Percentiles rank a stretch among this genome's conserved stretches.
Evolutionary conservation across 2,797 vertebrate species (phyloP).

Genomic region (Sarcoramphus papa): DNA sequence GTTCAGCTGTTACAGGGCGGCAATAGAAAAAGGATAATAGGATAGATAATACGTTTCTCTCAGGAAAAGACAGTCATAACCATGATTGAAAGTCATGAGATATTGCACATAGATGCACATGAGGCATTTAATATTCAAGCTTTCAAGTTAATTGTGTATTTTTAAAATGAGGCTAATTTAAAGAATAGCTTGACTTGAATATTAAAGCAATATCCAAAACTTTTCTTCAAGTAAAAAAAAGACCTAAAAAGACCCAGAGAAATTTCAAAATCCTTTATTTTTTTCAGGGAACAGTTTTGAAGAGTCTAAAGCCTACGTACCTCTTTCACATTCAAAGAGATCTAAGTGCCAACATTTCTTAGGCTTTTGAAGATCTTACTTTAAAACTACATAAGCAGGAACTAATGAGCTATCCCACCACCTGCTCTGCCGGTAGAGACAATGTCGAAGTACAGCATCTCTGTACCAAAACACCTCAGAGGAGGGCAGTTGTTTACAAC

Average conservation of each 20-base stretch:
- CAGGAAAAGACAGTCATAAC: not conserved
- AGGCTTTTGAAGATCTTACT: not conserved
- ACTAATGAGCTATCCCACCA: not conserved
- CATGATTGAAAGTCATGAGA: not conserved
- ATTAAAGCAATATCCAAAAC: not conserved
- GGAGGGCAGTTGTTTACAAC: not conserved
- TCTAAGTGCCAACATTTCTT: not conserved
- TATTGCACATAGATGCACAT: not conserved
- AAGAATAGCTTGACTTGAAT: not conserved
- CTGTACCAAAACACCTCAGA: not conserved
- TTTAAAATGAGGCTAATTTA: not conserved
- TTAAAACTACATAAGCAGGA: not conserved
- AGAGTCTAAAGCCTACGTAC: not conserved
- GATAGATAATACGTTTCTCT: not conserved
- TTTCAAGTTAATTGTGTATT: not conserved
- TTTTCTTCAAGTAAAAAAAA: not conserved
- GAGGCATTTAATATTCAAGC: not conserved
- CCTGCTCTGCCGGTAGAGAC: not conserved
- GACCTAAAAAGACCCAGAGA: not conserved
- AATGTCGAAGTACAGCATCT: not conserved
- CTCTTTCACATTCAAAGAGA: not conserved
- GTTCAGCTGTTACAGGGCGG: not conserved
- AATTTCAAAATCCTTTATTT: not conserved
- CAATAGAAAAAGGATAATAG: not conserved
- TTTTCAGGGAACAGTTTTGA: not conserved